Evolutionary conservation across 2,113 vertebrate genomes (phyloP).

Genomic region (Isichthys henryi): DNA sequence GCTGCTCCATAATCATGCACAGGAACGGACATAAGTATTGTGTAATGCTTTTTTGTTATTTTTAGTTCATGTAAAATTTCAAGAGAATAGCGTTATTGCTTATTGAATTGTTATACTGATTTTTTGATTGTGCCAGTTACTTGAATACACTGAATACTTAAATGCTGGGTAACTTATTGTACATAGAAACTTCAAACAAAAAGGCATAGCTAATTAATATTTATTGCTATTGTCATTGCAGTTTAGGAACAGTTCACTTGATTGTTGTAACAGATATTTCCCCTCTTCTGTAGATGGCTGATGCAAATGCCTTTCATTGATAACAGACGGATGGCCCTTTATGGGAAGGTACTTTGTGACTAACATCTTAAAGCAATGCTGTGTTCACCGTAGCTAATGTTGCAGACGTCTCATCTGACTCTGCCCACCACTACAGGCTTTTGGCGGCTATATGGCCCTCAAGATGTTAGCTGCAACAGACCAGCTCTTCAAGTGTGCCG

Average conservation of each 20-base stretch:
- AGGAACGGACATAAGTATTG: not conserved
- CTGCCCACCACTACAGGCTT: slow-evolving; percentile 49
- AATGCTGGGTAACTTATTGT: not conserved
- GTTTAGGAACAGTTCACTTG: not conserved
- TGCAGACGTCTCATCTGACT: not conserved
- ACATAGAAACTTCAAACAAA: not conserved
- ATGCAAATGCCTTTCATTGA: slow-evolving; percentile 66
- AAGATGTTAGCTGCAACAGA: slow-evolving; percentile 65
- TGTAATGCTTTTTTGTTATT: not conserved
- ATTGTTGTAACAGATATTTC: not conserved
- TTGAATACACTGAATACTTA: not conserved
- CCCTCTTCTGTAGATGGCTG: slow-evolving; percentile 54
- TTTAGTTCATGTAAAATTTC: not conserved
- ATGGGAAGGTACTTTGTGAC: slow-evolving; percentile 62
- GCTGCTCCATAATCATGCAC: not conserved
- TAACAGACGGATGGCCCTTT: slow-evolving; percentile 60
- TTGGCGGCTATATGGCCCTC: slow-evolving; percentile 69
- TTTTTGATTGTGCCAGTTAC: not conserved
- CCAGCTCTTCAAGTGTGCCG: slow-evolving; percentile 61
- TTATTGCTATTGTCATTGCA: not conserved
- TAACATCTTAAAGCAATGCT: not conserved
- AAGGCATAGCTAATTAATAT: not conserved
- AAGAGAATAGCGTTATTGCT: not conserved
- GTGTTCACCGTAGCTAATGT: not conserved
- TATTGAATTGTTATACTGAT: not conserved